Conservation (phyloP, 2,113 vertebrate genomes). For the Xyliphius kryptos region DNA sequence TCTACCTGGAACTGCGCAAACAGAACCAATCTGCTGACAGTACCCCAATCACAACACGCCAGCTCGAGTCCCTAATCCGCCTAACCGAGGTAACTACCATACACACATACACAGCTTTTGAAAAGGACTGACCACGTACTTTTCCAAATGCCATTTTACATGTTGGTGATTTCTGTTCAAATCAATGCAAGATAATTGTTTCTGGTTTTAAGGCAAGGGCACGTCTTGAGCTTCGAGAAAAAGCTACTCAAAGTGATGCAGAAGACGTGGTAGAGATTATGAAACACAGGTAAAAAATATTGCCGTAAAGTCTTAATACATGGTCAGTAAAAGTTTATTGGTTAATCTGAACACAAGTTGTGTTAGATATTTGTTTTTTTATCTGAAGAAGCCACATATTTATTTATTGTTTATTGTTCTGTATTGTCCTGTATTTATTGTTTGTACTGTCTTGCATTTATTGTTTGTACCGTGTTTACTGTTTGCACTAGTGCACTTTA, state of each 20-base stretch:
- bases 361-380: too few species aligned
- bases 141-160: neutral
- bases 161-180: neutral
- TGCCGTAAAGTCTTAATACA: too few species aligned
- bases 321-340: too few species aligned
- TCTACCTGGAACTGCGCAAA: slow-evolving; percentile 86
- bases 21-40: slow-evolving; percentile 78
- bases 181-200: neutral
- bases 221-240: slow-evolving; percentile 87
- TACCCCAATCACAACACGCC: slow-evolving; percentile 93
- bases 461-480: too few species aligned
- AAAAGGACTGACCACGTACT: neutral
- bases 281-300: slow-evolving; percentile 82
- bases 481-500: too few species aligned
- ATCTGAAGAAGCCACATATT: too few species aligned
- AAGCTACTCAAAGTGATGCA: slow-evolving; percentile 80
- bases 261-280: slow-evolving; percentile 96
- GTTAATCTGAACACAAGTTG: too few species aligned
- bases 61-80: slow-evolving; percentile 89
- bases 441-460: too few species aligned
- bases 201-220: slow-evolving; percentile 76
- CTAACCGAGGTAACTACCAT: slow-evolving; percentile 75
- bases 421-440: too few species aligned
- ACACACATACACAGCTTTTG: neutral
- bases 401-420: too few species aligned